phyloP scores from a whole-genome alignment of 2,113 vertebrate species.

The Penelope pileata region DNA sequence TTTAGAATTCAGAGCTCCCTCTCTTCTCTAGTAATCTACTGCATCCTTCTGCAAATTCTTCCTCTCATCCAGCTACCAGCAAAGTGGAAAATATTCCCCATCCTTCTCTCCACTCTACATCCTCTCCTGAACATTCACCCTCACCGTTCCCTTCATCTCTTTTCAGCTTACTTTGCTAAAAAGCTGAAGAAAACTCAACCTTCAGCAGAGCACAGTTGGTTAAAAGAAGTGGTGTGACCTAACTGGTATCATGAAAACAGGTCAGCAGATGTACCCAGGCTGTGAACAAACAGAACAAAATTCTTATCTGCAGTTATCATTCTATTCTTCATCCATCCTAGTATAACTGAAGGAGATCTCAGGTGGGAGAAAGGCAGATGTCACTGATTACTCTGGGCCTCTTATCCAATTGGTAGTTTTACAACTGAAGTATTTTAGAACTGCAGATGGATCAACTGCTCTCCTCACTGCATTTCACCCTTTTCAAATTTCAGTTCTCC shows the following conservation, averaged over 20 bases:
- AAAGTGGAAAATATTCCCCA: background rate
- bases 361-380: background rate
- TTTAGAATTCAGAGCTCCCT: background rate
- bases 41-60: background rate
- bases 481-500: background rate
- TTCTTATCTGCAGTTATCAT: background rate
- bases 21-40: background rate
- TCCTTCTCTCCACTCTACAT: background rate
- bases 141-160: background rate
- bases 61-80: background rate
- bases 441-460: background rate
- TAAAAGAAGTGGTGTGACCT: background rate
- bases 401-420: background rate
- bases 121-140: background rate
- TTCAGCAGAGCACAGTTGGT: background rate
- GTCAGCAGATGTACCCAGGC: background rate
- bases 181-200: background rate
- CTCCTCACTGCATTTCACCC: background rate
- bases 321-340: background rate
- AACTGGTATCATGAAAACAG: background rate
- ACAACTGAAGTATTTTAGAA: background rate
- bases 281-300: accelerated
- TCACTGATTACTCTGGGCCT: background rate
- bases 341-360: background rate
- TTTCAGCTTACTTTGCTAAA: background rate